Base-by-base conservation (phyloP, 2,113 vertebrate genomes). In the Polypterus senegalus region DNA sequence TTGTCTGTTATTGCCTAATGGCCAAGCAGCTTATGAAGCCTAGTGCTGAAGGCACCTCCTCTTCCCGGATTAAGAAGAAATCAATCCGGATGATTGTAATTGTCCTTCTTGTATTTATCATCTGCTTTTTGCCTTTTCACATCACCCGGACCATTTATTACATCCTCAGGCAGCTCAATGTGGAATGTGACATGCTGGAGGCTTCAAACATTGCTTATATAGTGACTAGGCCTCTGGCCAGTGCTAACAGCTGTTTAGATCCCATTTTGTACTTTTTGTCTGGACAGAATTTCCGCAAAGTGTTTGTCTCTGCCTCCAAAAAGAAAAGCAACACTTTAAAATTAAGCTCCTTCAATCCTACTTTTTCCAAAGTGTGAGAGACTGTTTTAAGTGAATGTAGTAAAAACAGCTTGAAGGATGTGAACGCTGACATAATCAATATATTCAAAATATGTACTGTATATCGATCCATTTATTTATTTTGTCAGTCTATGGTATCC, bases 51-150 rank as follows among this genome's bases (percentile, higher is more conserved):
- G 79, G 80, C 0, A 54, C 75, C 1, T 76, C 74, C 5, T 77
- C 86, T 4, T 81, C 79, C 0, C 78, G 76, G 4, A 88, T 85
- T 73, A 97, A 93, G 66, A 87, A 89, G 81, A 97, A 94, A 70
- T 97, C 96, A 0, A 88, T 97, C 57, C 94, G 91, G 86, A 98
- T 92, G 88, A 94, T 99, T 3, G 74, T 94, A 52, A 85, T 97
- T 0, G 91, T 99, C 60, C 67, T 97, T 76, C 69, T 83, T 0
- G 84, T 83, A 9, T 98, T 99, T 70, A 79, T 92, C 4, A 74
- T 98, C 44, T 97, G 95, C 67, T 99, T 98, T 64, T 81, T 99
- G 65, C 94, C 96, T 3, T 99, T 97, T 77, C 94, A 97, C 0
- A 70, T 98, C 72, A 98, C 91, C 7, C 86, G 96, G 7, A 93